Conservation (phyloP, 1,140 invertebrate genomes). For the Triops longicaudatus region DNA sequence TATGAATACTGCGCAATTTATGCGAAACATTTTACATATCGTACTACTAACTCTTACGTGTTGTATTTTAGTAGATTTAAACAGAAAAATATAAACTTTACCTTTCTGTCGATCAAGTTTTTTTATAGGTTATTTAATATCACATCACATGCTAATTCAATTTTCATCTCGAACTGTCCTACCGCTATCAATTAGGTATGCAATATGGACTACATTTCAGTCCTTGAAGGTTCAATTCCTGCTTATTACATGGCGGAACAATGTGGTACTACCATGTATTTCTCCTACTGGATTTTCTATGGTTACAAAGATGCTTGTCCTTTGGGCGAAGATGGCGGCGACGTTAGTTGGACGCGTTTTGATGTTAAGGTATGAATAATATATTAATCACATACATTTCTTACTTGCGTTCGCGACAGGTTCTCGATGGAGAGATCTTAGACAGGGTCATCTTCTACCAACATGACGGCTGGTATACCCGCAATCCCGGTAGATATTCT, state of each 20-base stretch:
- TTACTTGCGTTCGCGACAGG: slow-evolving; percentile 9
- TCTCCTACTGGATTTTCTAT: slow-evolving; percentile 33
- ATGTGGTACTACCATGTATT: slow-evolving; percentile 26
- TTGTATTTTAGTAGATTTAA: too few relatives aligned
- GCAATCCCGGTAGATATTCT: slow-evolving; percentile 33
- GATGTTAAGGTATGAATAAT: slow-evolving; percentile 31
- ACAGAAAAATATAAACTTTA: too few relatives aligned
- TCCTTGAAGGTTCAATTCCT: slow-evolving; percentile 26
- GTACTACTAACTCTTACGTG: neutral
- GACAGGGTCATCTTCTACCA: slow-evolving; percentile 33
- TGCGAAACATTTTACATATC: neutral
- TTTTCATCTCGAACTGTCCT: too few relatives aligned
- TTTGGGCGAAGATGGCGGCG: slow-evolving; percentile 26
- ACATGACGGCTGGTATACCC: slow-evolving; percentile 34
- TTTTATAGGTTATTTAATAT: too few relatives aligned
- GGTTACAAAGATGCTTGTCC: slow-evolving; percentile 33
- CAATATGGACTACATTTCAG: slow-evolving; percentile 30
- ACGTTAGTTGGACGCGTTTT: slow-evolving; percentile 30
- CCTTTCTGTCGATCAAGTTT: too few relatives aligned
- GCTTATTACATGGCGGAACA: slow-evolving; percentile 27
- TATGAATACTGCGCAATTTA: neutral
- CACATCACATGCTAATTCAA: too few relatives aligned
- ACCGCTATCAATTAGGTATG: slow-evolving; percentile 18
- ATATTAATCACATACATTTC: neutral
- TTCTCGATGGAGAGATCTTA: slow-evolving; percentile 26